Conservation (phyloP, 1,140 invertebrate genomes). For the Paracyclopina nana region DNA sequence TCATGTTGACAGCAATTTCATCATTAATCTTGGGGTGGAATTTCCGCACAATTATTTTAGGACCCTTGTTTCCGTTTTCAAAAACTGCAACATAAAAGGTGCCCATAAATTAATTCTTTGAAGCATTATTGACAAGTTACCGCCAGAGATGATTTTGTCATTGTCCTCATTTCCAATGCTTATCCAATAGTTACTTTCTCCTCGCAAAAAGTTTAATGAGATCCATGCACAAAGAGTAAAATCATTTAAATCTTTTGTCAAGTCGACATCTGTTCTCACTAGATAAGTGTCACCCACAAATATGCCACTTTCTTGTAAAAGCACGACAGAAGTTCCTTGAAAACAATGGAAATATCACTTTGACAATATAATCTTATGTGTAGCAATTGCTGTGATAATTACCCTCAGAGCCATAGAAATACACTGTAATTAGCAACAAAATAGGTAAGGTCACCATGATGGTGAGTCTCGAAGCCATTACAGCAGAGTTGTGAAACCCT, state of each 20-base stretch:
- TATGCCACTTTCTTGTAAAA: too few relatives aligned
- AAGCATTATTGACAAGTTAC: not conserved
- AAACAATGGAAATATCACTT: too few relatives aligned
- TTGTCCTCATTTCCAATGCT: not conserved
- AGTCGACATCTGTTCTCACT: too few relatives aligned
- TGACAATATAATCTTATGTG: too few relatives aligned
- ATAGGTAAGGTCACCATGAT: too few relatives aligned
- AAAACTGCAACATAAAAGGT: not conserved
- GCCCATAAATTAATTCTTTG: not conserved
- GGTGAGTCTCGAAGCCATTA: too few relatives aligned
- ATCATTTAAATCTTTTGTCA: not conserved
- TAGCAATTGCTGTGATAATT: too few relatives aligned
- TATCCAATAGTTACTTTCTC: not conserved
- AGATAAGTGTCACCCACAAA: too few relatives aligned
- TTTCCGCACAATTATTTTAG: not conserved
- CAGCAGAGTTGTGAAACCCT: too few relatives aligned
- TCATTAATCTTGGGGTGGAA: not conserved
- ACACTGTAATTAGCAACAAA: too few relatives aligned
- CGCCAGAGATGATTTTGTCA: not conserved
- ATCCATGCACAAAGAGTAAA: not conserved
- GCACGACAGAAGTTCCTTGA: too few relatives aligned
- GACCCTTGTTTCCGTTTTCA: not conserved
- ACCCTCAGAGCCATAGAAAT: too few relatives aligned
- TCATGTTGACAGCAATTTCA: not conserved
- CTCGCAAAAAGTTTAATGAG: not conserved